Conservation (phyloP, 2,797 vertebrate species). For the Helostoma temminkii region DNA sequence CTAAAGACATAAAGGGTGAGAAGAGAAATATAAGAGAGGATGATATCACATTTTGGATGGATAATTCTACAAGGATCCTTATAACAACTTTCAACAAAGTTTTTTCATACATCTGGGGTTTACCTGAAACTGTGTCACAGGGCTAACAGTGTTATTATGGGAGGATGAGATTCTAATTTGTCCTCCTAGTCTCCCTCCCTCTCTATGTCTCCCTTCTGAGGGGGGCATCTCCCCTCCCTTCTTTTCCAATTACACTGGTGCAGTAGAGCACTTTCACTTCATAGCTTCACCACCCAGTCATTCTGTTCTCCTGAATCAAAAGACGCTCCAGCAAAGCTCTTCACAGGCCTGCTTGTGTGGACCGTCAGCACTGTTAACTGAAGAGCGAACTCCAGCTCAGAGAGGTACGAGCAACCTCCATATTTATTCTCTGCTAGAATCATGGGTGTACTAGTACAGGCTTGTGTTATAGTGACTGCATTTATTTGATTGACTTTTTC, state of each 20-base stretch:
- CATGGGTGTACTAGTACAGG: not conserved
- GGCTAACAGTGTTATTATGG: conserved; percentile 63
- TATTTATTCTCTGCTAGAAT: not conserved
- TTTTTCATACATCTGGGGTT: conserved; percentile 44
- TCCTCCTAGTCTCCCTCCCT: conserved; percentile 29
- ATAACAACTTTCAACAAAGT: conserved; percentile 29
- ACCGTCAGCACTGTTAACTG: not conserved
- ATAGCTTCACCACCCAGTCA: conserved; percentile 48
- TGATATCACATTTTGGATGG: not conserved
- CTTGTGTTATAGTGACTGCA: not conserved
- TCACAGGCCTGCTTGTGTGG: not conserved
- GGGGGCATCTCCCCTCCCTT: conserved; percentile 66
- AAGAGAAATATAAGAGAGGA: not conserved
- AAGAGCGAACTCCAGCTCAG: conserved; percentile 1
- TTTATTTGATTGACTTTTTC: not conserved
- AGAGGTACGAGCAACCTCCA: conserved; percentile 33
- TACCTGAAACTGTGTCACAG: conserved; percentile 69
- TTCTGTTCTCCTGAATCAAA: conserved; percentile 18
- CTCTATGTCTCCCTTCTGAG: conserved; percentile 35
- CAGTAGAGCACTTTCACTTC: conserved; percentile 28
- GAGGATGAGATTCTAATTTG: conserved; percentile 51
- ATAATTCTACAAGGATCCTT: conserved; percentile 6
- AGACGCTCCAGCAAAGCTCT: conserved; percentile 12
- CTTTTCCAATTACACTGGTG: conserved; percentile 33
- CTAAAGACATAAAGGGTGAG: not conserved